Evolutionary conservation across 2,888 invertebrate genomes (phyloP).

Genomic region (Diarsia brunnea): DNA sequence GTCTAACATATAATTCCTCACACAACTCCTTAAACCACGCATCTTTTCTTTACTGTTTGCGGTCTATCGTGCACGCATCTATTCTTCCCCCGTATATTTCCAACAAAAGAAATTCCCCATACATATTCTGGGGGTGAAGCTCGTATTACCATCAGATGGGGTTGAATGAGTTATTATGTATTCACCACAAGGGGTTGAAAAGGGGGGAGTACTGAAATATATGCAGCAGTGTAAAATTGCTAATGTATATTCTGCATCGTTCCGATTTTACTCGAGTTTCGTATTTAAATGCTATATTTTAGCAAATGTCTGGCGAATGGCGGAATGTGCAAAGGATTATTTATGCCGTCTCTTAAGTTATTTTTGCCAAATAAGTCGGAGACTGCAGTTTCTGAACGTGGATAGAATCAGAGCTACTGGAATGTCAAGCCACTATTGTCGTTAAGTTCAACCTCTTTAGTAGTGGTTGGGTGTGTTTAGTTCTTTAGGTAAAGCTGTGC

Average conservation of each 20-base stretch:
- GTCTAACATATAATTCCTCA: neutral
- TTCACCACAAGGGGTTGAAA: constrained; percentile 29
- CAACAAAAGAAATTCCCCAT: constrained; percentile 55
- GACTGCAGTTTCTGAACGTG: no score
- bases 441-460: no score
- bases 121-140: constrained; percentile 54
- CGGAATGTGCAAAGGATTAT: neutral
- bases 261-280: constrained; percentile 12
- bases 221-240: constrained; percentile 34
- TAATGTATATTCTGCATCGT: constrained; percentile 9
- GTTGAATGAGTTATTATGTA: constrained; percentile 47
- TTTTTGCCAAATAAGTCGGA: no score
- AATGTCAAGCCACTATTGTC: no score
- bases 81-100: constrained; percentile 14
- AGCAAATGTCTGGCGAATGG: neutral
- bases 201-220: constrained; percentile 13
- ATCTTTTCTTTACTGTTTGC: neutral
- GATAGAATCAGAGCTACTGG: no score
- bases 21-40: no score
- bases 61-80: neutral
- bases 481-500: no score
- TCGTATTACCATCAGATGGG: constrained; percentile 53
- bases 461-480: no score
- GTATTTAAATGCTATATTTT: constrained; percentile 2
- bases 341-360: neutral